Evolutionary conservation across 1,140 invertebrate species (phyloP), one percentile per base, ranked within the genome.

Genomic region (Lepidurus couesii): DNA sequence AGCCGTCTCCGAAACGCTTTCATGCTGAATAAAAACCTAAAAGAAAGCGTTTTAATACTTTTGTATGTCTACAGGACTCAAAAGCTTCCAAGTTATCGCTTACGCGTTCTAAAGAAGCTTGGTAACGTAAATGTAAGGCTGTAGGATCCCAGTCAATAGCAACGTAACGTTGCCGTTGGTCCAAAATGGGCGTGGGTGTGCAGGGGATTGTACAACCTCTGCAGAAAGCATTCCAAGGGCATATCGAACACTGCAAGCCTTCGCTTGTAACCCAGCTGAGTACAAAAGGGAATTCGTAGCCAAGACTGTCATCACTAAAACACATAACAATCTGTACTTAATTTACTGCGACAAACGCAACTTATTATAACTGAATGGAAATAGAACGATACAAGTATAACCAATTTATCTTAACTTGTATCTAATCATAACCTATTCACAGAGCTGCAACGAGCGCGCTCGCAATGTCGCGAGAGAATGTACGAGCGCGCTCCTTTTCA

Each of bases 121-220:
- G 93, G 86, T 95, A 96, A 53, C 94, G 87, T 77, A 96, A 88
- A 87, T 96, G 94, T 80, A 95, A 85, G 76, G 94, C 94, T 16
- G 94, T 95, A 77, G 93, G 93, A 84, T 96, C 93, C 95, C 95
- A 96, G 85, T 95, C 93, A 44, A 94, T 91, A 53, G 92, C 92
- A 79, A 94, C 87, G 84, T 89, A 86, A 76, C 85, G 83, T 82
- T 65, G 81, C 84, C 43, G 73, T 82, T 82, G n/a, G 81, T 81
- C 44, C 80, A 77, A 77, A 80, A 83, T 42, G 44, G 79, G 75
- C 26, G 86, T 84, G 84, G 88, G 88, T 81, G 88, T 88, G 84
- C 91, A 92, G 77, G 92, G 90, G 79, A 96, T 88, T 80, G 88
- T 87, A 86, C 94, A 96, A 76, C 94, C 94, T 80, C 92, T 87